phyloP scores from a whole-genome alignment of 2,888 invertebrate genomes.

The Lingula anatina region DNA sequence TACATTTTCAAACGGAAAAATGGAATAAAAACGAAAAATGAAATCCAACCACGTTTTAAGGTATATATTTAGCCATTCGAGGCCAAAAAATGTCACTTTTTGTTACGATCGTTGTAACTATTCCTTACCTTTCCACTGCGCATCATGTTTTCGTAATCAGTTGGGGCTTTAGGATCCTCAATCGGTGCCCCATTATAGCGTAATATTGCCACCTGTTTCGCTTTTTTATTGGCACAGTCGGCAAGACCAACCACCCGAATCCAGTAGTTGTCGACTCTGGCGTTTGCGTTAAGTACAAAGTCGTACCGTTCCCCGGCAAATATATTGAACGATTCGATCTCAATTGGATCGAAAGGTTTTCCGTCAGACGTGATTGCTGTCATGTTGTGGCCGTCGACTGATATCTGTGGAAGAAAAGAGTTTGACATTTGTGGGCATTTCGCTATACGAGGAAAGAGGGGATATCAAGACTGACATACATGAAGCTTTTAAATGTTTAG shows the following conservation, averaged over 20 bases:
- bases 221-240: conserved; percentile 61
- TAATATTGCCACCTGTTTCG: conserved; percentile 13
- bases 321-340: conserved; percentile 15
- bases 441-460: no score
- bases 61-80: no score
- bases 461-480: no score
- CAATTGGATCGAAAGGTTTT: conserved; percentile 11
- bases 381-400: conserved; percentile 19
- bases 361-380: conserved; percentile 24
- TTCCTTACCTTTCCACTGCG: conserved; percentile 1
- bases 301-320: conserved; percentile 62
- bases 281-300: conserved; percentile 70
- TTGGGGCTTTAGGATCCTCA: neutral
- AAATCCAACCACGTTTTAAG: no score
- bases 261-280: conserved; percentile 77
- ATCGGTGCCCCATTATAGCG: conserved; percentile 10
- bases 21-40: neutral
- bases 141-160: neutral
- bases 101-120: no score
- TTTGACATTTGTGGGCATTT: no score
- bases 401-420: no score
- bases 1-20: neutral
- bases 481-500: no score
- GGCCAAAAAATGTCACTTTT: no score
- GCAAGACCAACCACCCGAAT: conserved; percentile 76